Evolutionary conservation across 2,888 invertebrate species (phyloP).

Genomic region (Eupithecia subumbrata): DNA sequence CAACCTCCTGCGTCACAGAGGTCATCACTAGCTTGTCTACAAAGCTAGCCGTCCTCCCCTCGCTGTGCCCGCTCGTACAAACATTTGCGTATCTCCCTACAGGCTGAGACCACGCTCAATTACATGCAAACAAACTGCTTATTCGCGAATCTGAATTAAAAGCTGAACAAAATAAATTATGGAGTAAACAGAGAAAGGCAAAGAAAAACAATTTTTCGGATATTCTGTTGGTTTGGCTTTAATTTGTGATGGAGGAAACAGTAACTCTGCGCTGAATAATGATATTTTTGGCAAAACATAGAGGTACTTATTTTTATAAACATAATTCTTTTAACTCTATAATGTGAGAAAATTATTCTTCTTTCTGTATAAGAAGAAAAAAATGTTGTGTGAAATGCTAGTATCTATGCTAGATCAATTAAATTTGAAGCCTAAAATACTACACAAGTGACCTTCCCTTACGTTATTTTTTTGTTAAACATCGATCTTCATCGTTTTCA

Average conservation of each 20-base stretch:
- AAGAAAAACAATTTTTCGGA: background rate
- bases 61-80: constrained; percentile 23
- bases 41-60: constrained; percentile 3
- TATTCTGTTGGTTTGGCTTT: constrained; percentile 3
- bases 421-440: too few species aligned
- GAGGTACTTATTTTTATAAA: background rate
- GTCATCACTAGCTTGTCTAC: background rate
- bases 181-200: constrained; percentile 18
- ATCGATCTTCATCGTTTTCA: background rate
- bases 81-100: constrained; percentile 40
- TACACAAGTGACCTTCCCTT: too few species aligned
- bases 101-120: constrained; percentile 45
- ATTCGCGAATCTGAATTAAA: constrained; percentile 37
- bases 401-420: too few species aligned
- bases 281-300: background rate
- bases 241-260: background rate
- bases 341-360: background rate
- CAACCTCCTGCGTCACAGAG: too few species aligned
- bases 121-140: constrained; percentile 48
- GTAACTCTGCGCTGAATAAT: background rate
- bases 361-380: background rate
- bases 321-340: background rate
- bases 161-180: constrained; percentile 33
- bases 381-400: too few species aligned
- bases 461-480: background rate